Percentiles rank a stretch among this genome's conserved stretches.
Evolutionary conservation across 2,888 invertebrate genomes (phyloP).

Genomic region (Sarcophaga rosellei): DNA sequence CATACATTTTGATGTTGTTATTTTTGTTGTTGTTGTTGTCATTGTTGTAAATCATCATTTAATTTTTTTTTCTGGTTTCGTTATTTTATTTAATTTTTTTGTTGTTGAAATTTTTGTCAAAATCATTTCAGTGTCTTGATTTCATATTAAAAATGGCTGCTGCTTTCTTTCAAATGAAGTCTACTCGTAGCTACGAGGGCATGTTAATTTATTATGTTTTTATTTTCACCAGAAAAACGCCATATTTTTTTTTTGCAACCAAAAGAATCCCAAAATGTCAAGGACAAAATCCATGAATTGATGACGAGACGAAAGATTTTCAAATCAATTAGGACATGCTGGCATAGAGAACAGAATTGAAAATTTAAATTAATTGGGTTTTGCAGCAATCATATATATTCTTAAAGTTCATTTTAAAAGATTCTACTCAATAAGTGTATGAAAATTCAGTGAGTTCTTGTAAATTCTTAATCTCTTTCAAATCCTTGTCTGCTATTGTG

Average conservation of each 20-base stretch:
- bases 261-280: constrained; percentile 44
- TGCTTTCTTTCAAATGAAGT: constrained; percentile 9
- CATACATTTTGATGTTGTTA: constrained; percentile 54
- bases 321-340: background rate
- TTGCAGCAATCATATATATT: background rate
- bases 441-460: too few relatives aligned
- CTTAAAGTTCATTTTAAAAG: background rate
- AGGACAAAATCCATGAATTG: constrained; percentile 40
- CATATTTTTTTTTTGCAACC: constrained; percentile 13
- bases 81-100: background rate
- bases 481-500: too few relatives aligned
- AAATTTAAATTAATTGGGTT: too few relatives aligned
- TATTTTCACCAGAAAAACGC: background rate
- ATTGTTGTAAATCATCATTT: constrained; percentile 62
- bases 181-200: background rate
- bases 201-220: constrained; percentile 65
- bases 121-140: constrained; percentile 44
- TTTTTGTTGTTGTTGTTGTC: too few relatives aligned
- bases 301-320: background rate
- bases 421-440: too few relatives aligned
- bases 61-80: constrained; percentile 21
- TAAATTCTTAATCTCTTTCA: too few relatives aligned
- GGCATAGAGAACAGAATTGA: background rate
- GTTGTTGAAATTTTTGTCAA: constrained; percentile 38
- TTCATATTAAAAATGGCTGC: constrained; percentile 58